These are phyloP conservation scores for Cossypha dichroa DNA, from an alignment of 2,797 vertebrate species.

Conservation along the genomic window DNA sequence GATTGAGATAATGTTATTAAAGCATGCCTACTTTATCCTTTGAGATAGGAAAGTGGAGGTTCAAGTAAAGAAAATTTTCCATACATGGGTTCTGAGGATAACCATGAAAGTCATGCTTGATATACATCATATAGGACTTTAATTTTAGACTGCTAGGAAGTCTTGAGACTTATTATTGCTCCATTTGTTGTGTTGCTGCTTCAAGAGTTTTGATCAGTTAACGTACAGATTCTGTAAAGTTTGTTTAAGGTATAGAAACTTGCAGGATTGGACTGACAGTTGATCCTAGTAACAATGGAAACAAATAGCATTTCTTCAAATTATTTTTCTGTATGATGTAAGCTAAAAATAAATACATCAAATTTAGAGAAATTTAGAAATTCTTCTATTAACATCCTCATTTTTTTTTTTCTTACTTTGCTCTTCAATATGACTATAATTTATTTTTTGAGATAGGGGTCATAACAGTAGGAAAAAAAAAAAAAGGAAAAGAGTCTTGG, in stretches of 20 bases:
- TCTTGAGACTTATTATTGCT: background rate
- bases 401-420: background rate
- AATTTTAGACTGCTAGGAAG: background rate
- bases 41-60: constrained; percentile 6
- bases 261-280: background rate
- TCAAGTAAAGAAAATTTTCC: background rate
- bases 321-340: background rate
- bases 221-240: background rate
- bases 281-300: background rate
- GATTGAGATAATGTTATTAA: constrained; percentile 33
- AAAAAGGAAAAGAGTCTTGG: background rate
- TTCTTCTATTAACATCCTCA: background rate
- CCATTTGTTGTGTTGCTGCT: background rate
- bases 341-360: background rate
- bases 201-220: background rate
- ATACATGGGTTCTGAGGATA: background rate
- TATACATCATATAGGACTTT: background rate
- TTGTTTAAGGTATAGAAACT: background rate
- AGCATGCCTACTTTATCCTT: constrained; percentile 23
- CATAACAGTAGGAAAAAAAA: background rate
- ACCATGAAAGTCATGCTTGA: background rate
- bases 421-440: background rate
- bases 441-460: background rate
- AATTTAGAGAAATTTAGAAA: background rate
- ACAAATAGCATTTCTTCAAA: background rate